These are phyloP conservation scores for Botia almorhae DNA, from an alignment of 2,797 vertebrate species.

Conservation along the genomic window DNA sequence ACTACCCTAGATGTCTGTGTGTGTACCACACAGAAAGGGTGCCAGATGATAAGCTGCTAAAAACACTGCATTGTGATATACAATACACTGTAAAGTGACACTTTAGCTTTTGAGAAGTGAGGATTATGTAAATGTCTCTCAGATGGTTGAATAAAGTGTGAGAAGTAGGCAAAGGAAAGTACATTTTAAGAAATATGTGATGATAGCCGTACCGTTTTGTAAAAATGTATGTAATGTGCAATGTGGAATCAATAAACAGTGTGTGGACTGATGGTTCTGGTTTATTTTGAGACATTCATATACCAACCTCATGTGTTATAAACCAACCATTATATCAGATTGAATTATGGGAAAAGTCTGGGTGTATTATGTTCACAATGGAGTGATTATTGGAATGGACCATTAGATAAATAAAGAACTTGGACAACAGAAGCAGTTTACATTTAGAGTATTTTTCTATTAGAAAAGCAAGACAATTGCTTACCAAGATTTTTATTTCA, in stretches of 20 bases:
- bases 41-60: neutral
- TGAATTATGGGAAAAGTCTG: neutral
- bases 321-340: neutral
- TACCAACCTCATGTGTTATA: neutral
- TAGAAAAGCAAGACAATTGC: no score
- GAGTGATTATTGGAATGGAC: neutral
- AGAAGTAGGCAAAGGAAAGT: neutral
- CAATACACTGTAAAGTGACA: neutral
- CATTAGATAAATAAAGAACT: neutral
- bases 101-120: neutral
- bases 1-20: neutral
- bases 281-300: neutral
- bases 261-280: neutral
- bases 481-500: no score
- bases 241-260: slow-evolving; percentile 43
- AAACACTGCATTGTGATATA: neutral
- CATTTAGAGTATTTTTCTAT: no score
- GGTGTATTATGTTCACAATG: neutral
- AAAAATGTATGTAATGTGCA: slow-evolving; percentile 42
- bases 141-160: neutral
- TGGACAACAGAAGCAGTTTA: neutral
- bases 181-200: slow-evolving; percentile 17
- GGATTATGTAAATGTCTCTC: neutral
- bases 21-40: neutral
- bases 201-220: slow-evolving; percentile 5